Conservation (phyloP, 1,140 invertebrate species). For the Drosophila serrata region DNA sequence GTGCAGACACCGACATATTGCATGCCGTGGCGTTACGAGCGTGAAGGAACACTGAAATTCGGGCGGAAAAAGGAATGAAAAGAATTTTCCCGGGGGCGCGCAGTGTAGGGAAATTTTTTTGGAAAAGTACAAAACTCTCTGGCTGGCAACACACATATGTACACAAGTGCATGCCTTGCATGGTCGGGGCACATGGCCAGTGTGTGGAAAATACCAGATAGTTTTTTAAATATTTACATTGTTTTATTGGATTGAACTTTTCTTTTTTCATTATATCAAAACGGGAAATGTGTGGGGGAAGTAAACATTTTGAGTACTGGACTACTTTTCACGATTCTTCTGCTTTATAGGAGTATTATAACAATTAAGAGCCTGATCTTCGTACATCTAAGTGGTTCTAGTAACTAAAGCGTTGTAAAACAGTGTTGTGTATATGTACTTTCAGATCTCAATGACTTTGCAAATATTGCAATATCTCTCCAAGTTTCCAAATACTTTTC, state of each 20-base stretch:
- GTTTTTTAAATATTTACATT: conserved; percentile 54
- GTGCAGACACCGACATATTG: conserved; percentile 43
- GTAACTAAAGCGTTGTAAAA: background rate
- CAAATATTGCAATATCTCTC: background rate
- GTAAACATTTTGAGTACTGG: background rate
- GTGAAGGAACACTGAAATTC: conserved; percentile 12
- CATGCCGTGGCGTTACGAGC: conserved; percentile 7
- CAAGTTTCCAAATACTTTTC: conserved; percentile 8
- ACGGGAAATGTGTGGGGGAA: background rate
- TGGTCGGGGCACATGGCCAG: conserved; percentile 18
- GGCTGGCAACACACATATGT: conserved; percentile 18
- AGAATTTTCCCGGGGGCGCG: conserved; percentile 3
- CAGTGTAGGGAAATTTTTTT: conserved; percentile 9
- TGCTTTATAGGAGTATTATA: too few species aligned
- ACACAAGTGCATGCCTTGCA: conserved; percentile 46
- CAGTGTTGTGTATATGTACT: background rate
- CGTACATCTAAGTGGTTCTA: background rate
- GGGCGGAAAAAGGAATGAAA: conserved; percentile 16
- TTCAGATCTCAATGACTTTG: conserved; percentile 3
- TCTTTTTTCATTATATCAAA: background rate
- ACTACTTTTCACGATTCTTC: background rate
- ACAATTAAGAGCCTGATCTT: too few species aligned
- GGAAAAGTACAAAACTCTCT: conserved; percentile 28
- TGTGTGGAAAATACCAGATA: conserved; percentile 31
- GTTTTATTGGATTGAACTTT: conserved; percentile 16